Percentiles rank a stretch among this genome's conserved stretches.
Evolutionary conservation across 2,113 vertebrate species (phyloP).

Genomic region (Astur gentilis): DNA sequence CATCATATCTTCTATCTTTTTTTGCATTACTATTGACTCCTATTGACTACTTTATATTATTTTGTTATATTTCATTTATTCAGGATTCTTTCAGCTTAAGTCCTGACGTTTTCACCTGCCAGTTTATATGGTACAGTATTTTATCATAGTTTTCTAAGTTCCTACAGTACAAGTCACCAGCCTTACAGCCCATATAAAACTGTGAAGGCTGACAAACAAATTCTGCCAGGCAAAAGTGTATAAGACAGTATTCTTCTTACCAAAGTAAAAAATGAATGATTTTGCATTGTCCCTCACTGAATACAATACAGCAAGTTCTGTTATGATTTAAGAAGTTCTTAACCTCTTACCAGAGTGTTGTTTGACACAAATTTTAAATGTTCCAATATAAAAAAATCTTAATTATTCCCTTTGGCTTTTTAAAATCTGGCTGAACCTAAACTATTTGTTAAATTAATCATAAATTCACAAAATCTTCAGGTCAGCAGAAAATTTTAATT

Average conservation of each 20-base stretch:
- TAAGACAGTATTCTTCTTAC: not conserved
- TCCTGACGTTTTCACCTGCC: rapidly evolving
- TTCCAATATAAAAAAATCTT: not conserved
- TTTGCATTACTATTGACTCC: not conserved
- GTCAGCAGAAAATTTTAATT: not conserved
- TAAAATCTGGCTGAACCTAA: not conserved
- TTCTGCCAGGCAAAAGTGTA: not conserved
- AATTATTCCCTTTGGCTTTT: not conserved
- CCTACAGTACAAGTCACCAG: not conserved
- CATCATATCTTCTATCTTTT: not conserved
- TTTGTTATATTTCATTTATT: not conserved
- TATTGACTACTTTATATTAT: not conserved
- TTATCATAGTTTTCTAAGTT: not conserved
- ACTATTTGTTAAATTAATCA: not conserved
- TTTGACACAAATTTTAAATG: not conserved
- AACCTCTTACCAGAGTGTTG: not conserved
- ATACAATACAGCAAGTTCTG: not conserved
- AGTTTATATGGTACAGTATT: not conserved
- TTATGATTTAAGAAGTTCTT: not conserved
- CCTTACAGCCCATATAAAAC: not conserved
- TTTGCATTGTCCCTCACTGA: not conserved
- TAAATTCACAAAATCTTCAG: not conserved
- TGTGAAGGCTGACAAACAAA: not conserved
- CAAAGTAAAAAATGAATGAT: rapidly evolving
- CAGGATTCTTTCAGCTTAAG: not conserved